Evolutionary conservation across 2,113 vertebrate genomes (phyloP).

Genomic region (Crypturellus undulatus): DNA sequence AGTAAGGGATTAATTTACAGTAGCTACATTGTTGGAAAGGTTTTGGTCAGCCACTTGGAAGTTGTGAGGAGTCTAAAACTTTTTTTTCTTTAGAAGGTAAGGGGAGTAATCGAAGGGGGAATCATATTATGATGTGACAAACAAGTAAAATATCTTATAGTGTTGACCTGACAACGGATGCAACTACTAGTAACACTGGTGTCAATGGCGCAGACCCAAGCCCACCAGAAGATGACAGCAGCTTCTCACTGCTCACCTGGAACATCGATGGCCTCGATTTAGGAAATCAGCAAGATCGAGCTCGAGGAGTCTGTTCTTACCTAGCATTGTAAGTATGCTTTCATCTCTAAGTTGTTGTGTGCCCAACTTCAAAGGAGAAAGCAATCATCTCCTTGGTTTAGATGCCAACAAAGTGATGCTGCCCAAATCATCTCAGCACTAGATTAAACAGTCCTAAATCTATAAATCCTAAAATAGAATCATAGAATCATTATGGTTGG

Average conservation of each 20-base stretch:
- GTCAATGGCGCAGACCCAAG: neutral
- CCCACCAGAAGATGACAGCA: slow-evolving; percentile 75
- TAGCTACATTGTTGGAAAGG: neutral
- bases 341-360: neutral
- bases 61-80: neutral
- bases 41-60: neutral
- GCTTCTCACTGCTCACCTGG: slow-evolving; percentile 90
- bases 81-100: neutral
- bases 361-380: neutral
- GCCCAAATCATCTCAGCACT: neutral
- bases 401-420: neutral
- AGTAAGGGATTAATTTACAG: neutral
- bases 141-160: slow-evolving; percentile 70
- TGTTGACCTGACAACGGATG: slow-evolving; percentile 88
- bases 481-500: no score
- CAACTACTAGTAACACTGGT: slow-evolving; percentile 31
- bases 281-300: slow-evolving; percentile 84
- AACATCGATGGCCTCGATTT: slow-evolving; percentile 92
- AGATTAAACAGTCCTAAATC: neutral
- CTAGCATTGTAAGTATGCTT: slow-evolving; percentile 84
- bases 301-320: slow-evolving; percentile 88
- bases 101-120: neutral
- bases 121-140: neutral
- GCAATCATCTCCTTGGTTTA: neutral
- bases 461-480: neutral